Conservation (phyloP, 2,113 vertebrate species). For the Cranoglanis bouderius region DNA sequence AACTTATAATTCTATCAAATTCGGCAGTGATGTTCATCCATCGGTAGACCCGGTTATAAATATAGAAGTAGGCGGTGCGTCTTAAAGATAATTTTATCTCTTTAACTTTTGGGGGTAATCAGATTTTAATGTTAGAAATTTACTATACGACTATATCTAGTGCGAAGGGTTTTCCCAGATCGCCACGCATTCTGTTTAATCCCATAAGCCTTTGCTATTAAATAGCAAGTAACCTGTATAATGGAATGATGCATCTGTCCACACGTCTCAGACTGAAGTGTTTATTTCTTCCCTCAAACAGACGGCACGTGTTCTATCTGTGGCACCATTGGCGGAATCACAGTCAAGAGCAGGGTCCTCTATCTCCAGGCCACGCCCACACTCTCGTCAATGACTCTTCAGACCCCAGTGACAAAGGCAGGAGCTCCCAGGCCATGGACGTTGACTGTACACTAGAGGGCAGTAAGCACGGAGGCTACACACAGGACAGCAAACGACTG, state of each 20-base stretch:
- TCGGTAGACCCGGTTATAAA: neutral
- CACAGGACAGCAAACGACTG: slow-evolving; percentile 87
- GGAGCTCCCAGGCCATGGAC: slow-evolving; percentile 82
- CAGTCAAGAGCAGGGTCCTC: slow-evolving; percentile 40
- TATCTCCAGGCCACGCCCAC: slow-evolving; percentile 59
- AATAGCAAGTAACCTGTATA: neutral
- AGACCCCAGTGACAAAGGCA: slow-evolving; percentile 39
- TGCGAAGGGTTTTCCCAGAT: neutral
- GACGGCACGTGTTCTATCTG: slow-evolving; percentile 87
- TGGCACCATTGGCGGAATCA: slow-evolving; percentile 81
- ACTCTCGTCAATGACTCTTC: slow-evolving; percentile 63
- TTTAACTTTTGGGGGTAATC: neutral
- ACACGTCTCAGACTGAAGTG: neutral
- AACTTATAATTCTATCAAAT: neutral
- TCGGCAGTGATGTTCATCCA: neutral
- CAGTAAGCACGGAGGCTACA: slow-evolving; percentile 78
- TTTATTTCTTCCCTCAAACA: slow-evolving; percentile 55
- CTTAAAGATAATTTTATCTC: neutral
- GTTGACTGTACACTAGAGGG: slow-evolving; percentile 75
- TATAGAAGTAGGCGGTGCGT: neutral
- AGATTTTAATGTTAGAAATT: neutral
- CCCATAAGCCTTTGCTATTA: neutral
- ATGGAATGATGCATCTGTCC: neutral
- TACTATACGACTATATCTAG: neutral
- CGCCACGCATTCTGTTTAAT: neutral